Base-by-base conservation (phyloP, 2,888 invertebrate species). In the Lasioglossum villosulum region DNA sequence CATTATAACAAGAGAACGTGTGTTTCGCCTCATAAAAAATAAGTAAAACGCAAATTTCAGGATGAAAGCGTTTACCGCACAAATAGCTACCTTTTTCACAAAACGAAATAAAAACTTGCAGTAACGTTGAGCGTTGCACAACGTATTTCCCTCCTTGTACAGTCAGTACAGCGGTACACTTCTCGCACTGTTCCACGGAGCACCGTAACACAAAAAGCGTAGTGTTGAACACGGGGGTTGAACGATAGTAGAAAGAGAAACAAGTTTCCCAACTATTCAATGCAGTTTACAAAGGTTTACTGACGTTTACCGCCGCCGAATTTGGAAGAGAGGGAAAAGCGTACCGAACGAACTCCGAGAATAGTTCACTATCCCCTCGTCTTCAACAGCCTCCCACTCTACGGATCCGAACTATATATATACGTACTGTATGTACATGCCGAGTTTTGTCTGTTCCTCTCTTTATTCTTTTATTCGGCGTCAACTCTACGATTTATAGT, bases 311-410 rank as follows among this genome's bases (percentile, higher is more conserved):
- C 71, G 88, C 83, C 82, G 83, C 88, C 86, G 86, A 85, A 88
- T 82, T 82, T 79, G 87, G 84, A 76, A 83, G 84, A 88, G 88
- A 83, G 86, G 75, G 87, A 81, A 78, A 83, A 78, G 52, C 76
- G 73, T 80, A 76, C 71, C 85, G 88, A 80, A 88, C 87, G 77
- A 90, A 90, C 93, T 94, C 95, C 95, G 93, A 95, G 95, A 95
- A 95, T 95, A 95, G 95, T 94, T 81, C 76, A 80, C 80, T 70
- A 74, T 82, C 80, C 80, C 84, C 82, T 76, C 89, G 79, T 76
- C 78, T 79, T 80, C 83, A 66, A 81, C 83, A 75, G 74, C 75
- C 83, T 84, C 83, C 78, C 83, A 83, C 87, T 86, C 80, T 19
- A 59, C 72, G 88, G 84, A 83, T 75, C 86, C 88, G 78, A 84